Evolutionary conservation across 2,113 vertebrate species (phyloP).

Genomic region (Antechinus flavipes): DNA sequence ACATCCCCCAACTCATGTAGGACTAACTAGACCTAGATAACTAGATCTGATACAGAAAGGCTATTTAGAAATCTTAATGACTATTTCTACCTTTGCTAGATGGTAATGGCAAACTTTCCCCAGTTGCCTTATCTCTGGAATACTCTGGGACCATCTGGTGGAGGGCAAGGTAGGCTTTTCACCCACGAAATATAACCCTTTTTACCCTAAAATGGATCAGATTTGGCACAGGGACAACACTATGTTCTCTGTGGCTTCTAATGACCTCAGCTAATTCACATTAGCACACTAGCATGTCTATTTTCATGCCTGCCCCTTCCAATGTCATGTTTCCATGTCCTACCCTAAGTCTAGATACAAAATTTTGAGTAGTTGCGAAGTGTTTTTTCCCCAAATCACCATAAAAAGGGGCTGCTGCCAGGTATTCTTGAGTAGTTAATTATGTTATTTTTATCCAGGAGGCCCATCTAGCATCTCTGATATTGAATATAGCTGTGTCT

Average conservation of each 20-base stretch:
- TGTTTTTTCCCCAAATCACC: neutral
- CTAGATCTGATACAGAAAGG: neutral
- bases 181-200: neutral
- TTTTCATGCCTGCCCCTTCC: neutral
- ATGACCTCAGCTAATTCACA: neutral
- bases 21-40: neutral
- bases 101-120: neutral
- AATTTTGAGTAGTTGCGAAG: neutral
- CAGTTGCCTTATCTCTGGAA: neutral
- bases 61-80: neutral
- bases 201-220: neutral
- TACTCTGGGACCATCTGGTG: neutral
- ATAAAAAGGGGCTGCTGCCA: neutral
- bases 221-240: neutral
- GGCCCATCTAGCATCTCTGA: neutral
- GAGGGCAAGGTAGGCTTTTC: neutral
- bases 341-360: neutral
- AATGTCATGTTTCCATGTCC: neutral
- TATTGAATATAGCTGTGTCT: neutral
- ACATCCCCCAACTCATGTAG: neutral
- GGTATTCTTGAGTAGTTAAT: neutral
- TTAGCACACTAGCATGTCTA: neutral
- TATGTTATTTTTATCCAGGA: neutral
- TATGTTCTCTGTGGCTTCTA: neutral
- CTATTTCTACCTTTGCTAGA: neutral